Evolutionary conservation across 1,140 invertebrate genomes (phyloP).

Genomic region (Zaprionus nigranus): DNA sequence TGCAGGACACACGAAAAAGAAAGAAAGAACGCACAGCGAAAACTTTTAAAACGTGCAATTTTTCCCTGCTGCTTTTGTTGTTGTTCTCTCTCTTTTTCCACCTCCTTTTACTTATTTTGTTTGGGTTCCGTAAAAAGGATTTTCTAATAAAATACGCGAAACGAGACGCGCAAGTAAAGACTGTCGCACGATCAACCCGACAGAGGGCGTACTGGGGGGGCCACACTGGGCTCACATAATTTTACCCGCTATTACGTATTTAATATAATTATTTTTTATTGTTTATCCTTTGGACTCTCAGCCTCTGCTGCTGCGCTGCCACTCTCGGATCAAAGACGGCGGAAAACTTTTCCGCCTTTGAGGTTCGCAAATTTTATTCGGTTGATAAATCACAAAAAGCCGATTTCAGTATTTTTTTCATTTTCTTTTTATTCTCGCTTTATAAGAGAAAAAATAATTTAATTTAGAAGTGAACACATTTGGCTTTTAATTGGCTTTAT

Average conservation of each 20-base stretch:
- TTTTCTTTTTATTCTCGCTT: neutral
- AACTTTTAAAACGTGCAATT: conserved; percentile 61
- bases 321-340: conserved; percentile 43
- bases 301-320: conserved; percentile 6
- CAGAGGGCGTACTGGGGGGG: neutral
- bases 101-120: conserved; percentile 13
- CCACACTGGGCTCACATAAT: conserved; percentile 1
- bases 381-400: conserved; percentile 16
- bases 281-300: conserved; percentile 33
- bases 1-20: conserved; percentile 33
- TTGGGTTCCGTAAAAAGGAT: conserved; percentile 57
- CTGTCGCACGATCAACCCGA: conserved; percentile 33
- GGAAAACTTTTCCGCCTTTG: conserved; percentile 26
- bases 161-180: conserved; percentile 43
- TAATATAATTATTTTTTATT: conserved; percentile 52
- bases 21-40: conserved; percentile 33
- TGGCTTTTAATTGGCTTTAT: conserved; percentile 11
- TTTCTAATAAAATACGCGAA: conserved; percentile 56
- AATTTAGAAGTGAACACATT: neutral
- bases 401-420: conserved; percentile 1
- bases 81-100: conserved; percentile 8
- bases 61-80: conserved; percentile 19
- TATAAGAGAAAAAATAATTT: neutral
- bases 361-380: conserved; percentile 17
- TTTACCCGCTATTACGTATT: conserved; percentile 41